These are phyloP conservation scores for Triplophysa bombifrons DNA, from an alignment of 2,797 vertebrate genomes.

Conservation along the genomic window DNA sequence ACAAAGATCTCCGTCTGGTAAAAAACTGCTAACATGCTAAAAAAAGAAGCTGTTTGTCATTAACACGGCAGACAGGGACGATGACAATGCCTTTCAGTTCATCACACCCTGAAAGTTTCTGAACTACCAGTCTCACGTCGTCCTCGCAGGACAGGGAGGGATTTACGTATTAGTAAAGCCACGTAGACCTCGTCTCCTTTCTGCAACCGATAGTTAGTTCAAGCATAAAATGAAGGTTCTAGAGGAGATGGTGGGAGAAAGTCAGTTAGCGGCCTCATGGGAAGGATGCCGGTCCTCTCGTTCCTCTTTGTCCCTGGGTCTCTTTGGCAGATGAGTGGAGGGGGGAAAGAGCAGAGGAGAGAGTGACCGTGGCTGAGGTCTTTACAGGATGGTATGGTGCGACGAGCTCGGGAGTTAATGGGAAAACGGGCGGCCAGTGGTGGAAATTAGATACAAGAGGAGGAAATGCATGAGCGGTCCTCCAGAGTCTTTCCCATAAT, in stretches of 20 bases:
- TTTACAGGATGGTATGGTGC: slow-evolving; percentile 69
- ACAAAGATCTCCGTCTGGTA: slow-evolving; percentile 64
- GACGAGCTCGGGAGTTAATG: slow-evolving; percentile 55
- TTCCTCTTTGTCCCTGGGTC: slow-evolving; percentile 68
- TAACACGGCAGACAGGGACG: slow-evolving; percentile 65
- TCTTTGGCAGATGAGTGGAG: slow-evolving; percentile 81
- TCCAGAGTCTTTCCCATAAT: slow-evolving; percentile 73
- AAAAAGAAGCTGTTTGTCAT: slow-evolving; percentile 62
- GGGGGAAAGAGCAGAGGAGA: slow-evolving; percentile 58
- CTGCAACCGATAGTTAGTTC: slow-evolving; percentile 71
- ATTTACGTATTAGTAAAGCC: slow-evolving; percentile 72
- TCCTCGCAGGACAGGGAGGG: slow-evolving; percentile 49
- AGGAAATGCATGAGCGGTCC: slow-evolving; percentile 49
- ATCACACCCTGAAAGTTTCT: slow-evolving; percentile 44
- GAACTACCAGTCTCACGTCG: slow-evolving; percentile 48
- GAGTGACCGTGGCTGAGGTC: slow-evolving; percentile 63
- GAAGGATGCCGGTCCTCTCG: slow-evolving; percentile 62
- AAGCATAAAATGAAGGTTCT: slow-evolving; percentile 58
- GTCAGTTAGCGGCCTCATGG: slow-evolving; percentile 64
- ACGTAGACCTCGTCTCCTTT: slow-evolving; percentile 64
- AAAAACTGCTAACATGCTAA: slow-evolving; percentile 73
- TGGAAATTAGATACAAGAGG: slow-evolving; percentile 49
- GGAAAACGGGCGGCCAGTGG: slow-evolving; percentile 57
- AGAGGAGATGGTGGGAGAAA: slow-evolving; percentile 58
- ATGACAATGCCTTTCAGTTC: slow-evolving; percentile 47